phyloP scores from a whole-genome alignment of 2,113 vertebrate species.

The Prolemur simus region DNA sequence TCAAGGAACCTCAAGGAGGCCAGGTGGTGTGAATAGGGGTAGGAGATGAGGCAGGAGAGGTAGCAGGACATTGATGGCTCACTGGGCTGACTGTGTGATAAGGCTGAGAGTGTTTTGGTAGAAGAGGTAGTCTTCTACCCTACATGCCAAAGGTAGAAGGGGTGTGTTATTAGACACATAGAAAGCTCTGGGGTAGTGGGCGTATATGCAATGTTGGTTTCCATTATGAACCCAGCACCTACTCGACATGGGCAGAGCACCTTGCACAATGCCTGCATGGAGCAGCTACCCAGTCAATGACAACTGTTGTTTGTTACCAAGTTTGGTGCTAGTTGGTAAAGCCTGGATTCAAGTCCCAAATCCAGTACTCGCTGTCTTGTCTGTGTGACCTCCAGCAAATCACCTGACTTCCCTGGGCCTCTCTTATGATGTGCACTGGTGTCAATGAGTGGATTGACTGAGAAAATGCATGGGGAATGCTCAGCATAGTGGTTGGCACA shows the following conservation, averaged over 20 bases:
- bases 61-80: no score
- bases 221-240: not conserved
- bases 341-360: not conserved
- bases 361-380: not conserved
- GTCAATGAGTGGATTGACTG: not conserved
- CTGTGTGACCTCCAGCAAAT: not conserved
- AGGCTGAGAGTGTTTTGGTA: not conserved
- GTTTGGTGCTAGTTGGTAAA: not conserved
- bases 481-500: not conserved
- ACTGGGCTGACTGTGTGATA: not conserved
- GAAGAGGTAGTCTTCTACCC: not conserved
- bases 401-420: not conserved
- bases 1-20: not conserved
- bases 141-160: no score
- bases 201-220: fast-evolving
- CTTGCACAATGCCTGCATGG: fast-evolving
- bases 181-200: not conserved
- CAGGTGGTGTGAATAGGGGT: not conserved
- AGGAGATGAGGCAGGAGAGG: not conserved
- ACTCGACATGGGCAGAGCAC: not conserved
- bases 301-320: not conserved
- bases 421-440: not conserved
- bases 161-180: not conserved
- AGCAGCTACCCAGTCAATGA: not conserved
- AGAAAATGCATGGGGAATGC: not conserved